Evolutionary conservation across 1,140 invertebrate species (phyloP).

Genomic region (Lucilia sericata): DNA sequence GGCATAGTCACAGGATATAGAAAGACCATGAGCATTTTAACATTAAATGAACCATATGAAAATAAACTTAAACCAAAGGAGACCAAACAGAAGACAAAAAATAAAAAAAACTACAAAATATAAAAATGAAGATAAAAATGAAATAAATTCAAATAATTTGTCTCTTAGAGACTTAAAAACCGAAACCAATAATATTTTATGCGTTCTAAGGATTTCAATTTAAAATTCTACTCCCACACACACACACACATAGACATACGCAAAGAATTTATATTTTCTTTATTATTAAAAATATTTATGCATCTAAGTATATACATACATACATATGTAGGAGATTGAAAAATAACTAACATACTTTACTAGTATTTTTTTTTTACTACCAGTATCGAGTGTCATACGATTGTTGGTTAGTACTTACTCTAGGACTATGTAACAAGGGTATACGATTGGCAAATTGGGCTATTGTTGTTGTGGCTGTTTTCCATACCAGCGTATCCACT

Average conservation of each 20-base stretch:
- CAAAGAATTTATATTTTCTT: not conserved
- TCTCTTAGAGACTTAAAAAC: constrained; percentile 17
- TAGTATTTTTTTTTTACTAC: no score
- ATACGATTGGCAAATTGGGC: constrained; percentile 67
- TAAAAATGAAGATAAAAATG: not conserved
- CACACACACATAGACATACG: not conserved
- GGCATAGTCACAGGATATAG: not conserved
- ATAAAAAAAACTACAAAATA: not conserved
- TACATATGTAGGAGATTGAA: not conserved
- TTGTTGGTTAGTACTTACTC: constrained; percentile 55
- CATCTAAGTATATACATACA: no score
- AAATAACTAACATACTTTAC: no score
- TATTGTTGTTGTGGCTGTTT: constrained; percentile 66
- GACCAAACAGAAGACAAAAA: no score
- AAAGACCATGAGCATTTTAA: not conserved
- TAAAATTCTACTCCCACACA: not conserved
- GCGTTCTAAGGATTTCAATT: constrained; percentile 5
- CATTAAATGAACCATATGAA: constrained; percentile 1
- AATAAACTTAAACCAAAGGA: not conserved
- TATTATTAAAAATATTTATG: not conserved
- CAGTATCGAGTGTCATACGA: no score
- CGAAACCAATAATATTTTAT: constrained; percentile 16
- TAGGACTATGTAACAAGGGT: constrained; percentile 64
- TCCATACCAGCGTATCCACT: constrained; percentile 75
- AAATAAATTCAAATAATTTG: not conserved